Evolutionary conservation across 2,888 invertebrate species (phyloP), one percentile per base, ranked within the genome.

Genomic region (Drosophila kambysellisi): DNA sequence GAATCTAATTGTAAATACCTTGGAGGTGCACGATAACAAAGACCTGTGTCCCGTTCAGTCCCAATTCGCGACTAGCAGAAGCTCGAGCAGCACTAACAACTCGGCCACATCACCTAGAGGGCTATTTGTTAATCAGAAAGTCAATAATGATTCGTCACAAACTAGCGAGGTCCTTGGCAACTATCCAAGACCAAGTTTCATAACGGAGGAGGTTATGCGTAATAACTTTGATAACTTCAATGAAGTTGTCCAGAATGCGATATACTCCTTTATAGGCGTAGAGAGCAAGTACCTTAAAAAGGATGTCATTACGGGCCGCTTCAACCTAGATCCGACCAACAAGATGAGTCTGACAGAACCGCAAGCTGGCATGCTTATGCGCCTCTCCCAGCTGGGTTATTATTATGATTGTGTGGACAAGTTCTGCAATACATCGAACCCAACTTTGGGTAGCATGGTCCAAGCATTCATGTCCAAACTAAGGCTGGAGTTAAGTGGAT

Each of bases 251-350:
- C 95, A 96, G 88, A 98, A 97, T 88, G 95, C 98, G 15, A 95
- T 99, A 57, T 96, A 97, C 89, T 96, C 96, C 1, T 96, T 98
- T 76, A 97, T 98, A 91, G 99, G 99, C 5, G 97, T 99, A 70
- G 96, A 97, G 87, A 96, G 97, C 29, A 96, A 95, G 84, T 94
- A 95, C 86, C 93, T 97, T 30, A 95, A 95, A 76, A 95, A 95
- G 84, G 95, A 96, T 91, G 93, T 95, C 1, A 94, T 94, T 73
- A 91, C 91, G 11, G 95, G 95, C 52, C 95, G 95, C 25, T 96
- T 95, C 82, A 94, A 94, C 81, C 92, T 96, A 48, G 95, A 95
- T 87, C 93, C 94, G 2, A 0, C 39, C 1, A 94, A 94, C 83
- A 92, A 93, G 3, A 94, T 94, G 56, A 51, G 71, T 4, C 92